Base-by-base conservation (phyloP, 2,113 vertebrate genomes). In the Sciurus niger region DNA sequence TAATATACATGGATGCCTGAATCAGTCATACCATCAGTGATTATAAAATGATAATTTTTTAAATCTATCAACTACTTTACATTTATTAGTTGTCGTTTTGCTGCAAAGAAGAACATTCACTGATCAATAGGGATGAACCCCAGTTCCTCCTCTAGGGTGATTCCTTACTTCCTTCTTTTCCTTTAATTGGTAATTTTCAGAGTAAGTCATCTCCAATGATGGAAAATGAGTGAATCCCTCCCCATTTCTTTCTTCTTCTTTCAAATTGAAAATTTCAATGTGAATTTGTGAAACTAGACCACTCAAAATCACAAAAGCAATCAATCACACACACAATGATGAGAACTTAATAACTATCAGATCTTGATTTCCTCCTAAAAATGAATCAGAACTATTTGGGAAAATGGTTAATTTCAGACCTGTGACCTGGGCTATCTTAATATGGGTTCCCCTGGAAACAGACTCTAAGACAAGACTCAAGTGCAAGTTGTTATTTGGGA, bases 131-230 rank as follows among this genome's bases (percentile, higher is more conserved):
- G n/a, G 24, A 82, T 65, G 18, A 60, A 86, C 13, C 86, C 74
- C 32, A 87, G 68, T 77, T 96, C 46, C 37, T 94, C 60, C 60
- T 94, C 32, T 48, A 73, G 32, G 70, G 43, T 72, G 46, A 93
- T 78, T 90, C 86, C 25, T 85, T 96, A 83, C 25, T 85, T 96
- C 30, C 76, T 93, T 90, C 37, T 83, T 93, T 83, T 12, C 68
- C 13, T 65, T 96, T 90, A 97, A 92, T 92, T 90, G 77, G 89
- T 51, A 93, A 48, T 94, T 93, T 92, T 78, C 70, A 87, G 37
- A 83, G 43, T 96, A 95, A 83, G 32, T 73, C 34, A 43, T 78
- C 48, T 94, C 51, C 16, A 77, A 24, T 77, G 13, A 87, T 86
- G 25, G 43, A 8, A 93, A 87, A 80, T 78, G 58, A 85, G 24